A percentile compares a stretch with the other conserved stretches of the same genome.
These are phyloP conservation scores for Malthinus seriepunctatus DNA, from an alignment of 2,888 invertebrate species.

Conservation along the genomic window DNA sequence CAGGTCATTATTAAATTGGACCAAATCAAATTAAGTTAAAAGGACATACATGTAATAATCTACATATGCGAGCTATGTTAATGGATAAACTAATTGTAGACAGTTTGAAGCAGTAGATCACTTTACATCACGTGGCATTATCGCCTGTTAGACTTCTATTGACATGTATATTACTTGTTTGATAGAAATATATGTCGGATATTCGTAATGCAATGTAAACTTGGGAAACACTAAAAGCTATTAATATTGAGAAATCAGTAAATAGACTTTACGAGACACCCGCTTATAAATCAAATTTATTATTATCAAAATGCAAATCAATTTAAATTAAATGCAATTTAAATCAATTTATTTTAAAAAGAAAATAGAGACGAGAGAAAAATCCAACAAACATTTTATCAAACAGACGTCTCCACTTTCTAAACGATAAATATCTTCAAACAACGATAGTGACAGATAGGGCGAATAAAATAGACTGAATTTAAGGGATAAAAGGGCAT, in stretches of 20 bases:
- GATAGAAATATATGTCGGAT: constrained; percentile 40
- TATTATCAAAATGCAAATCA: not conserved
- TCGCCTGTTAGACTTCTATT: constrained; percentile 44
- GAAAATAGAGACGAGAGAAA: not conserved
- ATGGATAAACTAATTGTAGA: constrained; percentile 50
- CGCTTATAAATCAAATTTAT: no score
- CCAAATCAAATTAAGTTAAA: constrained; percentile 16
- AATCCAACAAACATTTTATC: constrained; percentile 31
- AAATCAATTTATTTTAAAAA: constrained; percentile 24
- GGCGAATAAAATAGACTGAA: constrained; percentile 47
- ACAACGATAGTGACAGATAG: constrained; percentile 49
- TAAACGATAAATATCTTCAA: constrained; percentile 43
- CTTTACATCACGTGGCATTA: constrained; percentile 36
- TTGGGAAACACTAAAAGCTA: not conserved
- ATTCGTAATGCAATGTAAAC: constrained; percentile 16
- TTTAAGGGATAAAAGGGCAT: constrained; percentile 47
- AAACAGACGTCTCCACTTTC: constrained; percentile 36
- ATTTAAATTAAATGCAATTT: constrained; percentile 10
- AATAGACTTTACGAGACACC: no score
- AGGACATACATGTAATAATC: constrained; percentile 36
- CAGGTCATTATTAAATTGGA: not conserved
- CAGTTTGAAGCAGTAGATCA: constrained; percentile 46
- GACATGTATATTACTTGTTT: constrained; percentile 47
- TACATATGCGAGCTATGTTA: constrained; percentile 50
- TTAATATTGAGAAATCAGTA: constrained; percentile 6